A percentile compares a stretch with the other conserved stretches of the same genome.
phyloP scores from a whole-genome alignment of 2,888 invertebrate genomes.

The Icerya purchasi region DNA sequence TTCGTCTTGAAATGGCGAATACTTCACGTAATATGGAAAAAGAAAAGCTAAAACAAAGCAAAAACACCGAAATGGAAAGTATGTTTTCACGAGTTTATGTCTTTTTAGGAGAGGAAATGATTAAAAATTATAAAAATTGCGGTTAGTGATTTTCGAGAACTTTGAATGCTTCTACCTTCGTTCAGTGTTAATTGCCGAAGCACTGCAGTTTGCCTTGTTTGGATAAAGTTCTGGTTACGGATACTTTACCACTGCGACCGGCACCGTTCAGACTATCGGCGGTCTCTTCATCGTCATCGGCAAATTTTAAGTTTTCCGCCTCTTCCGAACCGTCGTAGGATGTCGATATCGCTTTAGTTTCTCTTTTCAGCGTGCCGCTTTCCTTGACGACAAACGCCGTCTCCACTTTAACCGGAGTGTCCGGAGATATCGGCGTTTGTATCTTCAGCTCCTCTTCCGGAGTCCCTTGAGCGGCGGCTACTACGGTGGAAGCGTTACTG shows the following conservation, averaged over 20 bases:
- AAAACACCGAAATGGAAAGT: no score
- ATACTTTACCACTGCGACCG: background rate
- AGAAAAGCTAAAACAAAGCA: no score
- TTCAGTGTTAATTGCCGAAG: no score
- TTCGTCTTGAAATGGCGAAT: no score
- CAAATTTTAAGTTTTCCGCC: slow-evolving; percentile 4
- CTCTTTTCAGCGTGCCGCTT: background rate
- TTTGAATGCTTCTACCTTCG: no score
- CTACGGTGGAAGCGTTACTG: slow-evolving; percentile 2
- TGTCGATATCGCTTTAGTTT: background rate
- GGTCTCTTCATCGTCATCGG: background rate
- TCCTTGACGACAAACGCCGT: slow-evolving; percentile 5
- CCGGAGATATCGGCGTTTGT: slow-evolving; percentile 4
- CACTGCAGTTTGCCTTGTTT: no score
- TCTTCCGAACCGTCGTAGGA: background rate
- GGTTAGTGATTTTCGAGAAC: no score
- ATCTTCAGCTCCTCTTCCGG: slow-evolving; percentile 7
- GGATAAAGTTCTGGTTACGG: no score
- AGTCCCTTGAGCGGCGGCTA: slow-evolving; percentile 2
- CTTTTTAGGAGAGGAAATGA: no score
- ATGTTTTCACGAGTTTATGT: no score
- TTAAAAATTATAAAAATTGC: no score
- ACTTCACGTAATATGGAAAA: no score
- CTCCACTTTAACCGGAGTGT: slow-evolving; percentile 1
- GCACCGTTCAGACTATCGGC: background rate